phyloP scores from a whole-genome alignment of 1,140 invertebrate species.

The Sminthurides bifidus region DNA sequence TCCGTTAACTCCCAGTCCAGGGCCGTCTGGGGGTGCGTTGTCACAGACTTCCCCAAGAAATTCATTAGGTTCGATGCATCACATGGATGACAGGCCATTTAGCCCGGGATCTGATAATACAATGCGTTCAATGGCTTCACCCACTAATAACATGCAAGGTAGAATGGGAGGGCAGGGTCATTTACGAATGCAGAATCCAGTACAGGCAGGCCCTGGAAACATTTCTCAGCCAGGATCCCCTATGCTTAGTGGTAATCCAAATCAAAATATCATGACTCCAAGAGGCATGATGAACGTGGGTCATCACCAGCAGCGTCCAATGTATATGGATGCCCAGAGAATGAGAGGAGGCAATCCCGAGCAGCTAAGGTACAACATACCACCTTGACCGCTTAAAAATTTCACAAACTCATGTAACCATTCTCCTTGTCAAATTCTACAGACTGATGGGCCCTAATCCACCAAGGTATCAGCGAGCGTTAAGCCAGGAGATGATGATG shows the following conservation, averaged over 20 bases:
- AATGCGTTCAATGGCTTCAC: constrained; percentile 32
- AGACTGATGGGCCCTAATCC: constrained; percentile 13
- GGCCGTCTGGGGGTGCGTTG: constrained; percentile 45
- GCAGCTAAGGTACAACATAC: constrained; percentile 13
- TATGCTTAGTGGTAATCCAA: background rate
- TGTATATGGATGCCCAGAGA: constrained; percentile 16
- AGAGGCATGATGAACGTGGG: constrained; percentile 13
- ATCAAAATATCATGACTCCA: constrained; percentile 18
- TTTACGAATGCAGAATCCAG: no score
- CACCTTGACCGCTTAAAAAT: background rate
- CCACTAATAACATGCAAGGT: no score
- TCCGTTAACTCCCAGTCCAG: constrained; percentile 45
- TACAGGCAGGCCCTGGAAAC: constrained; percentile 14
- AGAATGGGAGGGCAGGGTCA: no score
- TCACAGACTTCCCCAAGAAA: constrained; percentile 40
- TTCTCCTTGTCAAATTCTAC: background rate
- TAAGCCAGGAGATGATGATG: constrained; percentile 26
- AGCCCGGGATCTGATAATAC: constrained; percentile 37
- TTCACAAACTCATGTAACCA: background rate
- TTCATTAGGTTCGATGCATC: constrained; percentile 38
- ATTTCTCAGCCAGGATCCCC: constrained; percentile 1
- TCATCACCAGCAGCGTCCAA: constrained; percentile 22
- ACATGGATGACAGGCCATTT: constrained; percentile 44
- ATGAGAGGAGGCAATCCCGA: constrained; percentile 14
- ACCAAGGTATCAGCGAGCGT: constrained; percentile 20